Conservation (phyloP, 2,113 vertebrate species). For the Nothobranchius furzeri region DNA sequence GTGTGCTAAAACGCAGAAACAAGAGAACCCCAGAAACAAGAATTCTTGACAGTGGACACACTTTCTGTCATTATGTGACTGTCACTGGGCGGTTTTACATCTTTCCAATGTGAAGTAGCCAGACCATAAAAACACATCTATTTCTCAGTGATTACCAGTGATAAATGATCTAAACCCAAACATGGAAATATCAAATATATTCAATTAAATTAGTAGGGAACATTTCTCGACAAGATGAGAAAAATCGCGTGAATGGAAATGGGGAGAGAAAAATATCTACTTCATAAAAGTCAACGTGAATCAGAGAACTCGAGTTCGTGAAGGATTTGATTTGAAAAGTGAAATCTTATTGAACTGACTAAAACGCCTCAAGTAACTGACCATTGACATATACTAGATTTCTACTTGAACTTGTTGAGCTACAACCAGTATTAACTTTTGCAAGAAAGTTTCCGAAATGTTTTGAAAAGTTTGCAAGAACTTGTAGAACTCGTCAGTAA, state of each 20-base stretch:
- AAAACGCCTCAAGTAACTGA: too few species aligned
- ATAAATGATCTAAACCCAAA: conserved; percentile 32
- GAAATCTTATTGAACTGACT: conserved; percentile 12
- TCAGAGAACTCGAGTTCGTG: conserved; percentile 11
- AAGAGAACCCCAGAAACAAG: too few species aligned
- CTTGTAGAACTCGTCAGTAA: too few species aligned
- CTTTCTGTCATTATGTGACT: neutral
- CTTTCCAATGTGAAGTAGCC: conserved; percentile 5
- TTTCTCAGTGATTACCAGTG: conserved; percentile 7
- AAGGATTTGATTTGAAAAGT: conserved; percentile 27
- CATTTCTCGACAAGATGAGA: conserved; percentile 22
- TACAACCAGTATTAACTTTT: too few species aligned
- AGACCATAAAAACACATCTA: conserved; percentile 20
- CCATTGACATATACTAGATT: too few species aligned
- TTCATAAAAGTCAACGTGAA: conserved; percentile 4
- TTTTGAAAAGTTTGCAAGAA: too few species aligned
- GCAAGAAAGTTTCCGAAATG: too few species aligned
- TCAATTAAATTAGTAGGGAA: conserved; percentile 17
- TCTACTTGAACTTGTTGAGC: too few species aligned
- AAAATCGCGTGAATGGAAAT: conserved; percentile 20
- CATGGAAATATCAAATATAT: conserved; percentile 24
- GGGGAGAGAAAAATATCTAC: conserved; percentile 7
- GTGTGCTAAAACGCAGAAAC: too few species aligned
- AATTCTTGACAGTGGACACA: too few species aligned
- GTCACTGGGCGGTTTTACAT: conserved; percentile 28